Percentiles rank a stretch among this genome's conserved stretches.
These are phyloP conservation scores for Ammospiza nelsoni DNA, from an alignment of 2,113 vertebrate species.

Conservation along the genomic window DNA sequence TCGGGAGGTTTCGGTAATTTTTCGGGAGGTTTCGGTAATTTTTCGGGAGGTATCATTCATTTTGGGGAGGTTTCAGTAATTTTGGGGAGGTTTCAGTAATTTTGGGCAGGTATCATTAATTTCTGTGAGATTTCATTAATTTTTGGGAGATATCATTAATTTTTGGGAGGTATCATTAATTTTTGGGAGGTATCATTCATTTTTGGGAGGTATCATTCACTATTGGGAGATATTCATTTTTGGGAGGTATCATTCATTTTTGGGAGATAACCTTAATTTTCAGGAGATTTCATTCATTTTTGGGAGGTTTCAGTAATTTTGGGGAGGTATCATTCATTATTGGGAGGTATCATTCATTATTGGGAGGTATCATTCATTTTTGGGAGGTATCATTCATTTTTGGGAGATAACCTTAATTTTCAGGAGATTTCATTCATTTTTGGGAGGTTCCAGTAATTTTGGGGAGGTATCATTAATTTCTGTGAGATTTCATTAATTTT, in stretches of 20 bases:
- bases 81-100: neutral
- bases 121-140: too few species aligned
- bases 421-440: too few species aligned
- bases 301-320: fast-evolving
- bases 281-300: neutral
- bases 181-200: too few species aligned
- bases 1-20: fast-evolving
- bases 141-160: too few species aligned
- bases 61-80: neutral
- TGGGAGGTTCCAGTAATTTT: neutral
- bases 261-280: too few species aligned
- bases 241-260: too few species aligned
- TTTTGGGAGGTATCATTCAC: too few species aligned
- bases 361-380: neutral
- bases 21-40: too few species aligned
- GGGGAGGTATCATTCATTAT: too few species aligned
- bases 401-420: neutral
- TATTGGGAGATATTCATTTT: too few species aligned
- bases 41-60: neutral
- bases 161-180: too few species aligned
- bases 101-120: too few species aligned
- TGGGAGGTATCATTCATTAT: neutral
- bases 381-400: neutral
- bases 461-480: neutral
- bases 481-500: neutral